Conservation (phyloP, 1,140 invertebrate genomes). For the Caenorhabditis elegans region WBcel235 BX284605.5:5936501-5937000, state of each 20-base stretch:
- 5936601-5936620: not conserved
- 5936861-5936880: not conserved
- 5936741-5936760: not conserved
- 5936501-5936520: not conserved
- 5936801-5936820: not conserved
- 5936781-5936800: not conserved
- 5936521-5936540: not conserved
- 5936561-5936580: not conserved
- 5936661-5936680: not conserved
- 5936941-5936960: no score
- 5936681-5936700: not conserved
- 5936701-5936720: not conserved
- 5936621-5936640: not conserved
- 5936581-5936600: not conserved
- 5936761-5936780: slow-evolving; percentile 1
- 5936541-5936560: slow-evolving; percentile 4
- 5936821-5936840: no score
- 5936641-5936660: not conserved
- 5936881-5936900: not conserved
- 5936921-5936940: not conserved
- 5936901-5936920: not conserved
- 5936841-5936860: not conserved
- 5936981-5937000: no score
- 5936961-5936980: no score
- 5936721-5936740: not conserved